Evolutionary conservation across 2,888 invertebrate genomes (phyloP), one percentile per base, ranked within the genome.

Genomic region (Seira musarum): DNA sequence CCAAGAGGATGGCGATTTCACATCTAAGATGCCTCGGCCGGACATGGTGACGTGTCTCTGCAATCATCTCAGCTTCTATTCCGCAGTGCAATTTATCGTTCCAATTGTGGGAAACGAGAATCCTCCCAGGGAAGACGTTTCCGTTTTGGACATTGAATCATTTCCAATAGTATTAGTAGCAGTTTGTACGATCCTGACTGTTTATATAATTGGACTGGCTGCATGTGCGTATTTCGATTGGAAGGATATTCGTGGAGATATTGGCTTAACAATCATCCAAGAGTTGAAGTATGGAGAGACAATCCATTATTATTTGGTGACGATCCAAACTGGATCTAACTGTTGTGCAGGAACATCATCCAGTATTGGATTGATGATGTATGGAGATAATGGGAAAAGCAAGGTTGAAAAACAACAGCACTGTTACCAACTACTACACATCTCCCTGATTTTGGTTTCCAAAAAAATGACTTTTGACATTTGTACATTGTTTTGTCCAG

Each of bases 291-390:
- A 15, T 25, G 64, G 70, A 8, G 22, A 40, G 10, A 46, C 60
- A 57, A 21, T 30, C 0, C 30, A n/a, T 19, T 82, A 80, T 25
- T 86, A 86, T 49, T 57, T 85, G n/a, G 70, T 86, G 13, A 83
- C 82, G 1, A 77, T 84, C 6, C 64, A 80, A 0, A 86, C 86
- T 1, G 85, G 85, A 21, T 84, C 65, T 40, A 77, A 82, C 40
- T 80, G 80, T 5, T 80, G 78, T 70, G 83, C 84, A 5, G 85
- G 85, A 17, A 86, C 86, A 2, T 83, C 84, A 3, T 80, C 86
- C 10, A 77, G 80, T 46, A 81, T 86, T 0, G 78, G 83, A 2
- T 10, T 86, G 6, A 81, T 84, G 61, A 63, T 86, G 10, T 76
- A 81, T 61, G 87, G 87, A 19, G 65, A 19, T 10, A 65, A 68